phyloP scores from a whole-genome alignment of 1,140 invertebrate species.

The Brachionus rotundiformis region DNA sequence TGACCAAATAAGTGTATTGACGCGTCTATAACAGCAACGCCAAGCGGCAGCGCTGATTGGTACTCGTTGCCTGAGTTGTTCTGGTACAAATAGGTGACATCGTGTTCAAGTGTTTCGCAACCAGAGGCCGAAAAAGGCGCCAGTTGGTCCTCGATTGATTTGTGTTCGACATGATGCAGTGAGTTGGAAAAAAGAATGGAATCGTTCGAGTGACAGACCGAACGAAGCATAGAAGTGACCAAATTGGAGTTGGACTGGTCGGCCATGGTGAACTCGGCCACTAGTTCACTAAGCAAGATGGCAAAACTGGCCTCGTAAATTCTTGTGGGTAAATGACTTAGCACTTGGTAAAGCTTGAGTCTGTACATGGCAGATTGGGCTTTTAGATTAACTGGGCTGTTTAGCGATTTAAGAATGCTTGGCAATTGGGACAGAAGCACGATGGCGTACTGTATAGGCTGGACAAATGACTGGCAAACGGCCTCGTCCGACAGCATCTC shows the following conservation, averaged over 20 bases:
- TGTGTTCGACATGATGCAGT: slow-evolving; percentile 87
- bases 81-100: slow-evolving; percentile 84
- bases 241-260: slow-evolving; percentile 80
- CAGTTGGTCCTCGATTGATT: slow-evolving; percentile 92
- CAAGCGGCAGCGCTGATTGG: slow-evolving; percentile 74
- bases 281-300: slow-evolving; percentile 72
- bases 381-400: slow-evolving; percentile 82
- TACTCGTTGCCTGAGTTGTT: not conserved
- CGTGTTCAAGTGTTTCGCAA: slow-evolving; percentile 91
- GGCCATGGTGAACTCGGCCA: slow-evolving; percentile 94
- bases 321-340: slow-evolving; percentile 74
- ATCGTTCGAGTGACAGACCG: slow-evolving; percentile 85
- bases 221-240: slow-evolving; percentile 81
- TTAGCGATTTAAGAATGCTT: slow-evolving; percentile 82
- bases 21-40: slow-evolving; percentile 93
- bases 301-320: slow-evolving; percentile 56
- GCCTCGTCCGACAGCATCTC: slow-evolving; percentile 18
- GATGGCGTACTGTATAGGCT: slow-evolving; percentile 22
- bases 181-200: slow-evolving; percentile 77
- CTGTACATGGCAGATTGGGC: slow-evolving; percentile 88
- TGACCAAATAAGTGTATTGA: slow-evolving; percentile 88
- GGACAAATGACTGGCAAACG: not conserved
- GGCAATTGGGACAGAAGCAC: slow-evolving; percentile 70
- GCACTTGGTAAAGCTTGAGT: slow-evolving; percentile 83
- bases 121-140: slow-evolving; percentile 88